Evolutionary conservation across 2,113 vertebrate species (phyloP), one percentile per base, ranked within the genome.

Genomic region (Hippocampus zosterae): DNA sequence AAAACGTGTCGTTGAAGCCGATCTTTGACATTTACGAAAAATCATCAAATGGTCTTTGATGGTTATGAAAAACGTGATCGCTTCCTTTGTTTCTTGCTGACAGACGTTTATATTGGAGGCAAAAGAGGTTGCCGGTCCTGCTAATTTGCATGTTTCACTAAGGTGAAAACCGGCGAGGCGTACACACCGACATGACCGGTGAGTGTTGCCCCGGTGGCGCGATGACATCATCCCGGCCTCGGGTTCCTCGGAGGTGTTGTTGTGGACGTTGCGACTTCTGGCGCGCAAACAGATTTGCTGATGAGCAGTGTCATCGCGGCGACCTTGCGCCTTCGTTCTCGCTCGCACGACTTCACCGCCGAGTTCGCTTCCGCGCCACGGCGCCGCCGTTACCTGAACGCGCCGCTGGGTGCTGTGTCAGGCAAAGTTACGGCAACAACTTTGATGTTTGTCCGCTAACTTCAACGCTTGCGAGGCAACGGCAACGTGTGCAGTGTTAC

Each of bases 271-370:
- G 13, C 23, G n/a, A 27, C 8, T 50, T 62, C 44, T 44, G 81
- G 77, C 80, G 52, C 73, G 52, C 80, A 76, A 88, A 86, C 72
- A 68, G 79, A 88, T 72, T 67, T 75, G 57, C 57, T 80, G 75
- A 89, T 81, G 29, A 50, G 71, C 59, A 82, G 25, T 79, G 85
- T 81, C 86, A 86, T 33, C 57, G 13, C 56, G 23, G 11, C 59
- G 75, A 77, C 83, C 79, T 86, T 69, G 74, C 76, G 78, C 80
- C 84, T 83, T n/a, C 27, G 33, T 46, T 69, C 67, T 37, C 25
- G 27, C 61, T 40, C 53, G n/a, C 23, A 61, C 25, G 57, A 71
- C 3, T 44, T 57, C 70, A 65, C 27, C 74, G 18, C 18, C 68
- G 23, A 25, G 23, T 25, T 56, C 8, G 25, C 10, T 23, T 56